These are phyloP conservation scores for Microctonus brassicae DNA, from an alignment of 2,888 invertebrate species.

Conservation along the genomic window DNA sequence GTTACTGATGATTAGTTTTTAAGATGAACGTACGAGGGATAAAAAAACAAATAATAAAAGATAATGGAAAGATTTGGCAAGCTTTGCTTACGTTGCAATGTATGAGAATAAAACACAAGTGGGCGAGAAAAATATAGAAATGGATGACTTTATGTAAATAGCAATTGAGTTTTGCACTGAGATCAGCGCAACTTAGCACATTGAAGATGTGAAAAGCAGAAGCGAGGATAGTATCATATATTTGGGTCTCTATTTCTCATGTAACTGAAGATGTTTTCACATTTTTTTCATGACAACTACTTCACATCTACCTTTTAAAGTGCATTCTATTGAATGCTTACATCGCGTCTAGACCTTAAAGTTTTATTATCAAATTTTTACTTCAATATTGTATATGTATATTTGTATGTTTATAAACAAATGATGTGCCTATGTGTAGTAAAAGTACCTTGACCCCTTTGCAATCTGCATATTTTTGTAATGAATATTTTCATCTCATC, in stretches of 20 bases:
- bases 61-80: neutral
- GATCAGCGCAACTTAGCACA: constrained; percentile 50
- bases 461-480: neutral
- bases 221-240: constrained; percentile 32
- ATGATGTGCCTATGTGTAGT: neutral
- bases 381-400: neutral
- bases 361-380: constrained; percentile 25
- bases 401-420: neutral
- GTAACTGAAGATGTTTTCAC: neutral
- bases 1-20: no score
- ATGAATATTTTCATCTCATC: neutral
- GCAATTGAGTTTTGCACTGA: constrained; percentile 50
- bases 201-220: constrained; percentile 29
- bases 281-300: neutral
- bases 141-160: constrained; percentile 55
- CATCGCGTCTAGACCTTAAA: constrained; percentile 13
- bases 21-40: no score
- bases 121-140: constrained; percentile 31
- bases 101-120: neutral
- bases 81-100: neutral
- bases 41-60: no score
- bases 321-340: constrained; percentile 9
- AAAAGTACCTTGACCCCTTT: neutral
- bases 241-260: neutral
- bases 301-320: neutral